Conservation (phyloP, 2,113 vertebrate species). For the Rafetus swinhoei region DNA sequence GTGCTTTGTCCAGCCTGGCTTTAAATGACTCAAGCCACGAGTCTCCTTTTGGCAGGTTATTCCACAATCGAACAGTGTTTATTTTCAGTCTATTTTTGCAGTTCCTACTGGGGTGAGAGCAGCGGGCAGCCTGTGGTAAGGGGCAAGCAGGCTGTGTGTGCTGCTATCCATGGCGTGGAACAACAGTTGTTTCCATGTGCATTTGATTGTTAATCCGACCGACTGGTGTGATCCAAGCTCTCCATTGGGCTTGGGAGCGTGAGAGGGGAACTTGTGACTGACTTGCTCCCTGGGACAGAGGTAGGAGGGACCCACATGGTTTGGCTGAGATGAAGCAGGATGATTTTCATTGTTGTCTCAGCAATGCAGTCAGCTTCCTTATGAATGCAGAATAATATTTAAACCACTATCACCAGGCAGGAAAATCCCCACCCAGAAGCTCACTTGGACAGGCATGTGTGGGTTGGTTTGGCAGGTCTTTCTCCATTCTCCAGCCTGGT, state of each 20-base stretch:
- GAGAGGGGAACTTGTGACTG: neutral
- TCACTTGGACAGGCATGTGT: neutral
- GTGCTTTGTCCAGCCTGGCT: neutral
- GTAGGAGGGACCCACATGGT: neutral
- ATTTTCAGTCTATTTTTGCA: neutral
- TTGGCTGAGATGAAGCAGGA: neutral
- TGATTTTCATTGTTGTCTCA: slow-evolving; percentile 20
- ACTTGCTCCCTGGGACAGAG: too few relatives aligned
- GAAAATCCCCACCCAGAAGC: neutral
- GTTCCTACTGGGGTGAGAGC: neutral
- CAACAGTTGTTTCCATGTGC: neutral
- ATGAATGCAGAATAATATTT: neutral
- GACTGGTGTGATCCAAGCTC: neutral
- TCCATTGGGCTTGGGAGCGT: neutral
- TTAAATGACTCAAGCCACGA: neutral
- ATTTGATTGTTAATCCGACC: neutral
- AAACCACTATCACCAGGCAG: slow-evolving; percentile 28
- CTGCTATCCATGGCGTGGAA: neutral
- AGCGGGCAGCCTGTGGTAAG: neutral
- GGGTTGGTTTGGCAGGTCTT: neutral
- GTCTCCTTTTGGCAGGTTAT: too few relatives aligned
- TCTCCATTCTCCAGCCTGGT: slow-evolving; percentile 30
- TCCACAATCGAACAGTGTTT: neutral
- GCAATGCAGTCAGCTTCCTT: neutral
- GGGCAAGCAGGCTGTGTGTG: neutral